These are phyloP conservation scores for Ochropacha duplaris DNA, from an alignment of 2,888 invertebrate genomes.

Conservation along the genomic window DNA sequence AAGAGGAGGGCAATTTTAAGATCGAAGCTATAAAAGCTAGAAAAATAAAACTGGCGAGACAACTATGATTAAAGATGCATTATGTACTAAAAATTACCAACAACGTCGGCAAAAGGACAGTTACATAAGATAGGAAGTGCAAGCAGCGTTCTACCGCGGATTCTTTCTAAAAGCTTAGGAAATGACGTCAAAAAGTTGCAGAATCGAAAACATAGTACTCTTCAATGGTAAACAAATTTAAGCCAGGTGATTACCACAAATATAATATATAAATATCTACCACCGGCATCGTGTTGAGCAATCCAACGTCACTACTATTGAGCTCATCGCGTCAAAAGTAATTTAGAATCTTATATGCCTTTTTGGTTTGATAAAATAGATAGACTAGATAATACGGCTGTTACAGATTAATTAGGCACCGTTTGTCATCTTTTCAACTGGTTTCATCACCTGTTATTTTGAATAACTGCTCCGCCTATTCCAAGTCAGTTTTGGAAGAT, in stretches of 20 bases:
- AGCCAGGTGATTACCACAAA: no score
- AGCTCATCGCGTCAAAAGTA: no score
- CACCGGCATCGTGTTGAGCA: no score
- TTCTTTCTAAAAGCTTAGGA: not conserved
- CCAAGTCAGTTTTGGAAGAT: constrained; percentile 22
- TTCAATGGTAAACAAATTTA: no score
- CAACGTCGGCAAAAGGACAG: not conserved
- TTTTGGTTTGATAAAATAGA: not conserved
- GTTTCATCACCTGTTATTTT: constrained; percentile 33
- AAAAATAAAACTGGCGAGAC: no score
- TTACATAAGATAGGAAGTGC: not conserved
- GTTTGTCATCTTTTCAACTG: constrained; percentile 8
- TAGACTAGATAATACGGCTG: not conserved
- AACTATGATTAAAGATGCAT: no score
- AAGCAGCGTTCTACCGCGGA: not conserved
- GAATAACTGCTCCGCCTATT: constrained; percentile 25
- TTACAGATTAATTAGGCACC: not conserved
- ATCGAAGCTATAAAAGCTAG: no score
- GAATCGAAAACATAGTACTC: not conserved
- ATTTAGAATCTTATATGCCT: not conserved
- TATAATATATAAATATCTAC: no score
- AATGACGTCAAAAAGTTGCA: not conserved
- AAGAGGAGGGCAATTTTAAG: no score
- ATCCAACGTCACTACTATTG: no score
- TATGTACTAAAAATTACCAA: no score